Conservation (phyloP, 2,888 invertebrate species). For the Cetonia aurata region DNA sequence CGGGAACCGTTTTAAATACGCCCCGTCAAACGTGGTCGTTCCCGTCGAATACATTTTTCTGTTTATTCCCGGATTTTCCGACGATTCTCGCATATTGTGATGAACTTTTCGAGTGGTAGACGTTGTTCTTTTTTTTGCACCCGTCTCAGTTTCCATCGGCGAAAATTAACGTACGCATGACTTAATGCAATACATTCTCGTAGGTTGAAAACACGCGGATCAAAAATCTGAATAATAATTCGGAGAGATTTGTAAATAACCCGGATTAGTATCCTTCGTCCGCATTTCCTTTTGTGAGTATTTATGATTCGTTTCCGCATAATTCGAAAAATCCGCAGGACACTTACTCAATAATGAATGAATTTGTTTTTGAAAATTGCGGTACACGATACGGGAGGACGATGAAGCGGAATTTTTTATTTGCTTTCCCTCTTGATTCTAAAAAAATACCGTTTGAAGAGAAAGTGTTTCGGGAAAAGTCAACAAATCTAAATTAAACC, state of each 20-base stretch:
- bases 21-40: constrained; percentile 47
- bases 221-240: too few species aligned
- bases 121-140: constrained; percentile 11
- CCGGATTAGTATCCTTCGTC: too few species aligned
- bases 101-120: constrained; percentile 31
- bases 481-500: constrained; percentile 6
- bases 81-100: constrained; percentile 17
- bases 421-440: neutral
- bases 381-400: too few species aligned
- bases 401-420: neutral
- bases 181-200: too few species aligned
- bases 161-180: neutral
- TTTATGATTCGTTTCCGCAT: too few species aligned
- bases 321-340: too few species aligned
- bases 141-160: neutral
- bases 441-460: constrained; percentile 9
- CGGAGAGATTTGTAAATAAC: too few species aligned
- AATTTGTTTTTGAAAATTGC: too few species aligned
- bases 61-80: constrained; percentile 44
- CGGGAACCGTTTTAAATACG: constrained; percentile 55
- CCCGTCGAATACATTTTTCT: constrained; percentile 46
- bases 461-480: neutral
- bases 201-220: too few species aligned
- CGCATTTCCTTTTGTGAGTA: too few species aligned
- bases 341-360: too few species aligned